Base-by-base conservation (phyloP, 2,113 vertebrate genomes). In the Petaurus breviceps region DNA sequence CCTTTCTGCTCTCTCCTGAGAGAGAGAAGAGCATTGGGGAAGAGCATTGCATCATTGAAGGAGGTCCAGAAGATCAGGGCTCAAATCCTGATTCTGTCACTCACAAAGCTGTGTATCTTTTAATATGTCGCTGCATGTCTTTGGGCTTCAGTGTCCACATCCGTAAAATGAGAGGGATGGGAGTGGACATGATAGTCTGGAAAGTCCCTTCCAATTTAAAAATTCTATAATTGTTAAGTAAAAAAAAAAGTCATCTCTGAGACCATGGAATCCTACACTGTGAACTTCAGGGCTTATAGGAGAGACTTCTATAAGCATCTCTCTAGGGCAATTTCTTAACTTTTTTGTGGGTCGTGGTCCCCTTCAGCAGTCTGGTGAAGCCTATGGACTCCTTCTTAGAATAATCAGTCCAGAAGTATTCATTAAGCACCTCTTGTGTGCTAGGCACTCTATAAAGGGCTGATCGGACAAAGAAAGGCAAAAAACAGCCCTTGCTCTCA, bases 161-260 rank as follows among this genome's bases (percentile, higher is more conserved):
- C 61, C n/a, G 4, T n/a, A n/a, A 77, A 68, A 77, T n/a, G 37
- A 77, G 37, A 14, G 61, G 37, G 37, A 77, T 77, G n/a, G n/a
- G 68, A 43, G 7, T 6, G 16, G 68, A 23, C 31, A 5, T 23
- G 2, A 84, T 84, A 84, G 16, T 84, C 43, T 84, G 19, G 43
- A 84, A 43, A 7, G 19, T 43, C 37, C 19, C 1, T 84, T 43
- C 19, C n/a, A 84, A 84, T 1, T 68, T 68, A 12, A 12, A 68
- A 68, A 8, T 37, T 68, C 28, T 8, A 23, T 84, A 84, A 84
- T 43, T 43, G 19, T 43, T 84, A 77, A 77, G 4, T 84, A 5
- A 43, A 43, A 84, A 43, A n/a, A 84, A 84, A 84, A 8, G 26
- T 95, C 89, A 89, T 52, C 96, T 94, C 3, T 91, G n/a, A 84